Conservation (phyloP, 2,113 vertebrate species). For the Loxodonta africana region DNA sequence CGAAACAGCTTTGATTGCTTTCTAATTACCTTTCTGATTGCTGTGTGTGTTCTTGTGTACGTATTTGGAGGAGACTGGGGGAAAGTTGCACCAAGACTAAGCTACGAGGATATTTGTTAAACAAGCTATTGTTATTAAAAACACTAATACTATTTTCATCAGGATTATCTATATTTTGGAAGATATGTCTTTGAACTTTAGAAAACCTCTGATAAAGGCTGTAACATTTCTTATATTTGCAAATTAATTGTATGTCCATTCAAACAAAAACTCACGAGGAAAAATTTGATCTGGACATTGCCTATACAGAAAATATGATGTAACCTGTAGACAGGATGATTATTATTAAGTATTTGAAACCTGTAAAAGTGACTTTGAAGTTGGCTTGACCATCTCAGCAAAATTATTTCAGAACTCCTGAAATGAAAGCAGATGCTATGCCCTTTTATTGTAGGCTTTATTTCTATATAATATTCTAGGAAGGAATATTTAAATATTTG, state of each 20-base stretch:
- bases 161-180: neutral
- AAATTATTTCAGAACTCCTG: constrained; percentile 3
- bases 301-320: neutral
- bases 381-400: neutral
- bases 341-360: neutral
- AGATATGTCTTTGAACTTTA: neutral
- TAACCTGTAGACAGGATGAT: neutral
- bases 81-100: neutral
- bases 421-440: neutral
- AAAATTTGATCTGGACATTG: neutral
- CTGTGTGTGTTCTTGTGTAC: too few species aligned
- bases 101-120: neutral
- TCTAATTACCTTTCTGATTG: neutral
- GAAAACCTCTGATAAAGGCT: neutral
- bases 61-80: neutral
- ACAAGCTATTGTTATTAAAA: neutral
- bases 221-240: neutral
- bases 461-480: neutral
- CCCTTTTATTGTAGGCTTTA: neutral
- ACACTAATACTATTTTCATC: neutral
- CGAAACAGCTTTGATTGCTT: neutral
- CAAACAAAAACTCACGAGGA: neutral
- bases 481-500: neutral
- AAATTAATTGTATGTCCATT: neutral
- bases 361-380: constrained; percentile 6